These are phyloP conservation scores for Elaphurus davidianus DNA, from an alignment of 2,113 vertebrate genomes.

Conservation along the genomic window DNA sequence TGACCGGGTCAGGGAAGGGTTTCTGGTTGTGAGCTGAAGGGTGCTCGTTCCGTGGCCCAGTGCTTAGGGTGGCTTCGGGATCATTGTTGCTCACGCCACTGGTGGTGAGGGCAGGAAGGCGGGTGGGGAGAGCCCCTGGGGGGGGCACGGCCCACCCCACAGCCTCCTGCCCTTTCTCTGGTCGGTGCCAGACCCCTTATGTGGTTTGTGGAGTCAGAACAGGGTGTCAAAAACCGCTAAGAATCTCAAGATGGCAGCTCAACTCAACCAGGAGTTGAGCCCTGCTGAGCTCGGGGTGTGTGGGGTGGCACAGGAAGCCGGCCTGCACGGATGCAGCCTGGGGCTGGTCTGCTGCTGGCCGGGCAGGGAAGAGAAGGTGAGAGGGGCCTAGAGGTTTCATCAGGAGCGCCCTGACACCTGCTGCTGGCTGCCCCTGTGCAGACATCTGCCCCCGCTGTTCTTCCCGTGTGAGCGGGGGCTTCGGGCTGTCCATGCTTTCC, in stretches of 20 bases:
- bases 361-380: too few species aligned
- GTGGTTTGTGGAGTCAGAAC: not conserved
- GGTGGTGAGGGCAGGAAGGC: too few species aligned
- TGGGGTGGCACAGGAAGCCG: rapidly evolving
- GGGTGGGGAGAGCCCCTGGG: not conserved
- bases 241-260: not conserved
- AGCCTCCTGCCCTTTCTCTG: not conserved
- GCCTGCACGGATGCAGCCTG: not conserved
- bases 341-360: not conserved
- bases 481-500: too few species aligned
- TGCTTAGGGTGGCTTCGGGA: not conserved
- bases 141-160: not conserved
- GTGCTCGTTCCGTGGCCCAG: not conserved
- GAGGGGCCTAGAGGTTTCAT: not conserved
- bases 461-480: not conserved
- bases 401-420: not conserved
- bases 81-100: rapidly evolving
- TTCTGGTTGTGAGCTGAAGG: not conserved
- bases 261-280: not conserved
- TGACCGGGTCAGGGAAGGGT: not conserved
- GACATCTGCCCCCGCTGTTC: not conserved
- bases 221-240: not conserved
- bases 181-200: not conserved
- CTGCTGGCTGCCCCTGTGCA: too few species aligned
- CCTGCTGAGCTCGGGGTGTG: not conserved